These are phyloP conservation scores for Epizoanthus ramosus DNA, from an alignment of 92 coral and sea anemone species.

Conservation along the genomic window DNA sequence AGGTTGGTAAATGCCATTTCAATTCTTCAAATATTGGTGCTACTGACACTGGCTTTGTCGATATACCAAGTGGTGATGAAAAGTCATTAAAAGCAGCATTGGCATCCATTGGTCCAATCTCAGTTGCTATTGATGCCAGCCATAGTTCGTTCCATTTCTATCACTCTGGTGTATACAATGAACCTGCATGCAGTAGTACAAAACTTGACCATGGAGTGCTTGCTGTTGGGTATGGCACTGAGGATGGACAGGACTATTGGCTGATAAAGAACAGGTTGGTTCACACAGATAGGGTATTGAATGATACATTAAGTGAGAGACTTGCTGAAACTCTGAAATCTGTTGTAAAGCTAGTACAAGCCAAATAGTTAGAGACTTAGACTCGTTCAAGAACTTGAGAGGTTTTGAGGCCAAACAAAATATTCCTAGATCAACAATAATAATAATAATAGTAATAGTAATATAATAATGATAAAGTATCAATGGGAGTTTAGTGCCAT, in stretches of 20 bases:
- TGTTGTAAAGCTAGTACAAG: not conserved
- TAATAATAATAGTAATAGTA: too few species aligned
- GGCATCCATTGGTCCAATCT: conserved; percentile 85
- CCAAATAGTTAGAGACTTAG: not conserved
- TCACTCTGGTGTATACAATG: conserved; percentile 77
- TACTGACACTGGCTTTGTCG: conserved; percentile 68
- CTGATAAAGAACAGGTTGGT: conserved; percentile 88
- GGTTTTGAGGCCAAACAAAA: too few species aligned
- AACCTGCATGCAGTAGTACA: conserved; percentile 74
- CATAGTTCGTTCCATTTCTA: conserved; percentile 81
- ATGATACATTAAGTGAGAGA: too few species aligned
- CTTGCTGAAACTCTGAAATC: too few species aligned
- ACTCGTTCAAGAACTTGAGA: not conserved
- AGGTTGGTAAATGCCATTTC: conserved; percentile 79
- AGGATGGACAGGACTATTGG: conserved; percentile 88
- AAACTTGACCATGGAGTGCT: conserved; percentile 89
- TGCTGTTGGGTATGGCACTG: conserved; percentile 88
- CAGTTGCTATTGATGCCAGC: conserved; percentile 91
- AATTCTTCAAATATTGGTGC: conserved; percentile 82
- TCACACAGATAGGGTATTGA: not conserved
- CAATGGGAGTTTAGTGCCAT: too few species aligned
- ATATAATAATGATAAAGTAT: too few species aligned
- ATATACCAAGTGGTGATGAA: conserved; percentile 74
- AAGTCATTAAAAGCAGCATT: conserved; percentile 62
- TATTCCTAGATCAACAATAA: too few species aligned